These are phyloP conservation scores for Pseudachorutes palmiensis DNA, from an alignment of 1,140 invertebrate species.

Conservation along the genomic window DNA sequence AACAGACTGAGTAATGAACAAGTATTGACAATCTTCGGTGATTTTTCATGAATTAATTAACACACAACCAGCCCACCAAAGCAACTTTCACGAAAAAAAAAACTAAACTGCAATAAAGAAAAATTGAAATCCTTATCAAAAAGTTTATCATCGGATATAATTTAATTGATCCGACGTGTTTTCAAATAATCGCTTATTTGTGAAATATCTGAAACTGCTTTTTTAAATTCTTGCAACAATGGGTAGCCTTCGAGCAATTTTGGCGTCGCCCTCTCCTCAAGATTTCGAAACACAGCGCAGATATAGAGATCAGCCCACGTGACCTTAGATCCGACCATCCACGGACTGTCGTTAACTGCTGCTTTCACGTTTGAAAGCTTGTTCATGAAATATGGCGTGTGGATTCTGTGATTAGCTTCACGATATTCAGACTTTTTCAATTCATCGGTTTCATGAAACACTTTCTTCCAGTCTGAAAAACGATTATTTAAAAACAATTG, in stretches of 20 bases:
- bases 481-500: background rate
- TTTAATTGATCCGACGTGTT: background rate
- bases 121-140: background rate
- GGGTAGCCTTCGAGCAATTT: conserved; percentile 9
- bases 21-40: too few relatives aligned
- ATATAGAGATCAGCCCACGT: conserved; percentile 24
- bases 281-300: background rate
- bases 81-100: background rate
- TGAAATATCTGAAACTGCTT: background rate
- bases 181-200: background rate
- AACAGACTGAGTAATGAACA: too few relatives aligned
- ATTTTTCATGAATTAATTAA: too few relatives aligned
- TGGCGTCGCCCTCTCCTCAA: background rate
- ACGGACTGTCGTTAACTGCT: conserved; percentile 11
- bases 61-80: too few relatives aligned
- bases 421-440: conserved; percentile 1
- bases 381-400: conserved; percentile 15
- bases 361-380: conserved; percentile 4
- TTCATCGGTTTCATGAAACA: background rate
- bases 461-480: conserved; percentile 13
- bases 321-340: conserved; percentile 16
- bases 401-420: background rate
- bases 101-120: background rate
- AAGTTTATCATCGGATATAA: background rate
- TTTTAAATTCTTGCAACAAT: background rate